Base-by-base conservation (phyloP, 1,140 invertebrate species). In the Cotesia typhae region DNA sequence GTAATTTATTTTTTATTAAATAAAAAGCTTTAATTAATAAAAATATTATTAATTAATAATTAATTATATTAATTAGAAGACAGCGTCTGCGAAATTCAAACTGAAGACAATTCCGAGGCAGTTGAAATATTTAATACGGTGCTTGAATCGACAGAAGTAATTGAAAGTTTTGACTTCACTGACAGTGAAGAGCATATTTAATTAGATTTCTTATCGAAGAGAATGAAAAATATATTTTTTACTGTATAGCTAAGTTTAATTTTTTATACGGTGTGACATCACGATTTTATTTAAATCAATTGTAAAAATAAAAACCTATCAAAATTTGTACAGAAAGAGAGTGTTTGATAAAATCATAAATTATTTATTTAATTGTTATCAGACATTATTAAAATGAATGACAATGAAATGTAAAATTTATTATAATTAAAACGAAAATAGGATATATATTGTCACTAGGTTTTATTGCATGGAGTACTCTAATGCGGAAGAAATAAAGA, bases 111-210 rank as follows among this genome's bases (percentile, higher is more conserved):
- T 41, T 28, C 69, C 6, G 77, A 12, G 35, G 59, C 67, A 38
- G 70, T 86, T 67, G 10, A 38, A n/a, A 86, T 88, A 76, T 82
- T 88, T 1, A 88, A 88, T 74, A 87, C 85, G 41, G 85, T 86
- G 7, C 83, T 89, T 47, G 84, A 82, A 7, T 80, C 86, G 14
- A 80, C 85, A 3, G 87, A 88, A 47, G 88, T 89, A 41, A 87
- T 88, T 76, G 87, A 89, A 72, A 87, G 86, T 75, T 88, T 88
- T 77, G 81, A 88, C 66, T 88, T 88, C 77, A 76, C 87, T 66
- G 86, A 79, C 66, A 83, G 87, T 65, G 85, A 88, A 57, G 86
- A 82, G 9, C 74, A 75, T 4, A 71, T 67, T 10, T 35, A 67
- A 0, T n/a, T 12, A 7, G 51, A 59, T 38, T 57, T 5, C n/a